Conservation (phyloP, 2,797 vertebrate species). For the Enteromius treurensis region DNA sequence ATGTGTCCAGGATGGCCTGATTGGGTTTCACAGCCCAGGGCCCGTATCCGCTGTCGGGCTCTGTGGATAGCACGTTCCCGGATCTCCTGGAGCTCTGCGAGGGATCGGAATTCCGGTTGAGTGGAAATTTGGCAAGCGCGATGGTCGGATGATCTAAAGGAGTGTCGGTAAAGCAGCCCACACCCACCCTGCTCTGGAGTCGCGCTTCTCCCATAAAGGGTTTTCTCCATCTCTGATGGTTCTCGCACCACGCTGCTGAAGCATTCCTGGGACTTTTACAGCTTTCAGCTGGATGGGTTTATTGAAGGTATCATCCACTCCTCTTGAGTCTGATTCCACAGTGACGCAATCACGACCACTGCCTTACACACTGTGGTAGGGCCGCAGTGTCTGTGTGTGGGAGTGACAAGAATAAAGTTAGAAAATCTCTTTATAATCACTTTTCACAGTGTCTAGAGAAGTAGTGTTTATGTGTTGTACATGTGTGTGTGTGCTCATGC, state of each 20-base stretch:
- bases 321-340: constrained; percentile 28
- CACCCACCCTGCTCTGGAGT: constrained; percentile 18
- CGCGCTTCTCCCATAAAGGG: constrained; percentile 42
- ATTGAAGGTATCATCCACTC: constrained; percentile 39
- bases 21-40: constrained; percentile 50
- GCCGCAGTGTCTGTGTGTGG: constrained; percentile 28
- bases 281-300: constrained; percentile 55
- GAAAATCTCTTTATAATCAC: constrained; percentile 2
- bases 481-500: constrained; percentile 1
- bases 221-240: constrained; percentile 40
- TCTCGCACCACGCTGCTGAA: constrained; percentile 22
- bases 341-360: constrained; percentile 38
- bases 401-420: not conserved
- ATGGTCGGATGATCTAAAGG: constrained; percentile 33
- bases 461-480: not conserved
- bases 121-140: constrained; percentile 43
- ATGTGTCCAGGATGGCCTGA: constrained; percentile 38
- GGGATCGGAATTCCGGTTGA: constrained; percentile 48
- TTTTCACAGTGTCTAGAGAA: not conserved
- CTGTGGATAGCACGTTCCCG: constrained; percentile 30
- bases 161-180: constrained; percentile 25
- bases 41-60: constrained; percentile 26
- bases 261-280: constrained; percentile 52
- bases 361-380: constrained; percentile 7
- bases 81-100: constrained; percentile 35